These are phyloP conservation scores for Orestias chungarensis DNA, from an alignment of 2,797 vertebrate genomes.

Conservation along the genomic window DNA sequence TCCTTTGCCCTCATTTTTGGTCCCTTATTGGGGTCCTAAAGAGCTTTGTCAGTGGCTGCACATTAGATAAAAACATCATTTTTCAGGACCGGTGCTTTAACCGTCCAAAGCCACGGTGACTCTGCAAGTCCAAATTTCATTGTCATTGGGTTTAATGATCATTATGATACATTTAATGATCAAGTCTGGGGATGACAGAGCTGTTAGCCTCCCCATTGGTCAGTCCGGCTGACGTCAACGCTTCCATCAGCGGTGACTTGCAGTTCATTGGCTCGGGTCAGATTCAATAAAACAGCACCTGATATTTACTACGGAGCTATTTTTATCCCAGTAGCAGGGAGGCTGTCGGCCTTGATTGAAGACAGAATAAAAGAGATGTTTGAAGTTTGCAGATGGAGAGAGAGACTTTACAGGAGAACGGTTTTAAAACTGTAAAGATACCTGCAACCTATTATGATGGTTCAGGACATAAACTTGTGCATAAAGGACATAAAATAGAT, in stretches of 20 bases:
- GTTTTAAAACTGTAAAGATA: neutral
- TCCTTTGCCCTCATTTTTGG: neutral
- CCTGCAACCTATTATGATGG: neutral
- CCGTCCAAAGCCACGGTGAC: slow-evolving; percentile 21
- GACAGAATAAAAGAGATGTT: slow-evolving; percentile 37
- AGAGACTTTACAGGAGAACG: slow-evolving; percentile 23
- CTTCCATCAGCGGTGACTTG: slow-evolving; percentile 22
- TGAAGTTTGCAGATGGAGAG: slow-evolving; percentile 30
- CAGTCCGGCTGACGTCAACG: neutral
- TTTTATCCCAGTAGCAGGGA: slow-evolving; percentile 56
- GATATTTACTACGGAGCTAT: slow-evolving; percentile 56
- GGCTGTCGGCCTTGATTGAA: slow-evolving; percentile 62
- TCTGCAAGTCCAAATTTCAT: slow-evolving; percentile 33
- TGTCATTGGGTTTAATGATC: slow-evolving; percentile 41
- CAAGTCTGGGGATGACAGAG: slow-evolving; percentile 19
- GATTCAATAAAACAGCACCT: slow-evolving; percentile 42
- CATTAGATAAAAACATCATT: neutral
- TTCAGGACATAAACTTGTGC: neutral
- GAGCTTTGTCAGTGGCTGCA: no score
- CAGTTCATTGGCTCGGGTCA: slow-evolving; percentile 44
- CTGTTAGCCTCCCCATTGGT: slow-evolving; percentile 44
- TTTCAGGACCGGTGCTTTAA: neutral
- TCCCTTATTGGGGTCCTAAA: neutral
- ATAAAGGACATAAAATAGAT: neutral
- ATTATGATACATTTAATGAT: no score